phyloP scores from a whole-genome alignment of 2,113 vertebrate genomes.

The Mystacornis crossleyi region DNA sequence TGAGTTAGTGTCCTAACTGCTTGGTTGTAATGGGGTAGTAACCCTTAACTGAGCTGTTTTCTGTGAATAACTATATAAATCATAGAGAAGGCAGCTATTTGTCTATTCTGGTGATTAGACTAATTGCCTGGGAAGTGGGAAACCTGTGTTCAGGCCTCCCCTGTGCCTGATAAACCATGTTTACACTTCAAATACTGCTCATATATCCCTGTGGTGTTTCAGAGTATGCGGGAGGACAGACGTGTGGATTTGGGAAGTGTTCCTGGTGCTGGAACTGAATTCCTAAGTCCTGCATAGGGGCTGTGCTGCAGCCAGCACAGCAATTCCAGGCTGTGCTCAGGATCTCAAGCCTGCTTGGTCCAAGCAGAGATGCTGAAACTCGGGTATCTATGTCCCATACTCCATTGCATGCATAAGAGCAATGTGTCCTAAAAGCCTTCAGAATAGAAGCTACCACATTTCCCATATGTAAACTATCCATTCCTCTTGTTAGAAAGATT shows the following conservation, averaged over 20 bases:
- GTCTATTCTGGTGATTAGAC: constrained; percentile 10
- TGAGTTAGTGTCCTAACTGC: not conserved
- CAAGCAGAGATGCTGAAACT: not conserved
- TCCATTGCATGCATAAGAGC: accelerated
- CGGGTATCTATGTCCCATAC: not conserved
- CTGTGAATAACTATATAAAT: constrained; percentile 14
- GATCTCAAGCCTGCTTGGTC: not conserved
- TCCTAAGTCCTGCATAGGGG: not conserved
- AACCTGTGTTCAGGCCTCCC: not conserved
- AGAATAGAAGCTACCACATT: not conserved
- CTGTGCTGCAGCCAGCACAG: not conserved
- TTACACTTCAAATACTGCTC: not conserved
- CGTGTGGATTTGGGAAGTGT: accelerated
- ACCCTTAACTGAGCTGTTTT: constrained; percentile 32
- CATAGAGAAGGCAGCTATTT: constrained; percentile 25
- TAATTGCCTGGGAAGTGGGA: not conserved
- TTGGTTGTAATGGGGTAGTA: not conserved
- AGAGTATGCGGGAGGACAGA: accelerated
- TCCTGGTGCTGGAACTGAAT: not conserved
- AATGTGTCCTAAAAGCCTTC: not conserved
- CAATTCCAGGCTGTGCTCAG: accelerated
- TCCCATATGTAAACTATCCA: not conserved
- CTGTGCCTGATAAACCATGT: constrained; percentile 8
- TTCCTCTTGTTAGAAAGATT: not conserved
- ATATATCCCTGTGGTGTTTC: not conserved